These are phyloP conservation scores for Acanthacorydalis orientalis DNA, from an alignment of 2,888 invertebrate species.

Conservation along the genomic window DNA sequence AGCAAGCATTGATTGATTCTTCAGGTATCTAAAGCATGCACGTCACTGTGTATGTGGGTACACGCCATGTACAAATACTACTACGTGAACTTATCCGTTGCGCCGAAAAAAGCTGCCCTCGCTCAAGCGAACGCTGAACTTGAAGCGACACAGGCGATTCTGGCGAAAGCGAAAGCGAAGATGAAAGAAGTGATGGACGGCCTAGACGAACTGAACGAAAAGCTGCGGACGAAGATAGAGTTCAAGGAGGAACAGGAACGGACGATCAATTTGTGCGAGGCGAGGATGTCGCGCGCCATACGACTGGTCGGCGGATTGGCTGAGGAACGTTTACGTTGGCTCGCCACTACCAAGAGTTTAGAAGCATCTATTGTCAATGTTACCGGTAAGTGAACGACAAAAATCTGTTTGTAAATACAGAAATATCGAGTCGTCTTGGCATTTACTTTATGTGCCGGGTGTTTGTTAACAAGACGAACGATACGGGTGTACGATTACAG, in stretches of 20 bases:
- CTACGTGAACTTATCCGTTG: conserved; percentile 64
- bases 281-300: conserved; percentile 61
- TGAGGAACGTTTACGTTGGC: conserved; percentile 57
- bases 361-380: conserved; percentile 37
- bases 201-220: conserved; percentile 53
- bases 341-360: conserved; percentile 43
- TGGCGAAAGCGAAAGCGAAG: conserved; percentile 58
- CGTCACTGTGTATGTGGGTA: conserved; percentile 75
- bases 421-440: no score
- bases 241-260: conserved; percentile 53
- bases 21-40: conserved; percentile 62
- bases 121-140: conserved; percentile 53
- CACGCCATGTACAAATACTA: conserved; percentile 90
- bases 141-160: conserved; percentile 40
- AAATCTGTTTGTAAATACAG: background rate
- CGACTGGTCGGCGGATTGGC: conserved; percentile 29
- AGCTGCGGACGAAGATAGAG: conserved; percentile 54
- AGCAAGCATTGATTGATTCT: conserved; percentile 9
- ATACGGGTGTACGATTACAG: no score
- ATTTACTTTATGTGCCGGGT: no score
- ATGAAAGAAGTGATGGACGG: conserved; percentile 64
- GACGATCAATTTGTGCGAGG: conserved; percentile 57
- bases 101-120: conserved; percentile 77
- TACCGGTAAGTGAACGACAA: conserved; percentile 18
- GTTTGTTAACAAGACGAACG: no score